Percentiles rank a stretch among this genome's conserved stretches.
Conservation (phyloP, 2,888 invertebrate genomes). For the Athalia rosae region DNA sequence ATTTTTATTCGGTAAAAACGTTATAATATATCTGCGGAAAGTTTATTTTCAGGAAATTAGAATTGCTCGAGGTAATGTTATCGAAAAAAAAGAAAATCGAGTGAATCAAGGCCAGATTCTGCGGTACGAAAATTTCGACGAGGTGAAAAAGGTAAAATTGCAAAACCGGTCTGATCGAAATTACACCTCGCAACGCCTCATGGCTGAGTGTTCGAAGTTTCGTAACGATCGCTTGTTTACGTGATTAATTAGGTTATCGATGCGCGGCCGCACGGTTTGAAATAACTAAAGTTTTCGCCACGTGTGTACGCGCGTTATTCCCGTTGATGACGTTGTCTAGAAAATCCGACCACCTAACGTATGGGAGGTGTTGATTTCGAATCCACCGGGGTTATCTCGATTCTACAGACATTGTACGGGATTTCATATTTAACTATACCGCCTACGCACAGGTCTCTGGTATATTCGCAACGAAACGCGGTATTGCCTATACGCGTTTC, state of each 20-base stretch:
- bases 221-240: slow-evolving; percentile 11
- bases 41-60: too few relatives aligned
- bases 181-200: not conserved
- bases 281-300: slow-evolving; percentile 7
- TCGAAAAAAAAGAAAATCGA: not conserved
- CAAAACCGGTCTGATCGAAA: not conserved
- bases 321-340: not conserved
- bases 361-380: not conserved
- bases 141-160: not conserved
- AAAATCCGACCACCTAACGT: not conserved
- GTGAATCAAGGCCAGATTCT: not conserved
- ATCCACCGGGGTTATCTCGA: not conserved
- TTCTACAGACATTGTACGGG: not conserved
- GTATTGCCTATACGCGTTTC: not conserved
- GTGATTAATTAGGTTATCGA: not conserved
- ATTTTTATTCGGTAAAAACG: too few relatives aligned
- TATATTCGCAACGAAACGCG: not conserved
- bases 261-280: not conserved
- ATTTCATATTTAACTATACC: not conserved
- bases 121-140: not conserved
- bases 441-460: not conserved
- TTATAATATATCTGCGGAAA: too few relatives aligned
- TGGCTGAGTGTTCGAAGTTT: not conserved
- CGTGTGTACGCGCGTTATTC: not conserved
- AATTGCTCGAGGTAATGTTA: too few relatives aligned